Evolutionary conservation across 2,113 vertebrate species (phyloP), one percentile per base, ranked within the genome.

Genomic region (Stegastes partitus): DNA sequence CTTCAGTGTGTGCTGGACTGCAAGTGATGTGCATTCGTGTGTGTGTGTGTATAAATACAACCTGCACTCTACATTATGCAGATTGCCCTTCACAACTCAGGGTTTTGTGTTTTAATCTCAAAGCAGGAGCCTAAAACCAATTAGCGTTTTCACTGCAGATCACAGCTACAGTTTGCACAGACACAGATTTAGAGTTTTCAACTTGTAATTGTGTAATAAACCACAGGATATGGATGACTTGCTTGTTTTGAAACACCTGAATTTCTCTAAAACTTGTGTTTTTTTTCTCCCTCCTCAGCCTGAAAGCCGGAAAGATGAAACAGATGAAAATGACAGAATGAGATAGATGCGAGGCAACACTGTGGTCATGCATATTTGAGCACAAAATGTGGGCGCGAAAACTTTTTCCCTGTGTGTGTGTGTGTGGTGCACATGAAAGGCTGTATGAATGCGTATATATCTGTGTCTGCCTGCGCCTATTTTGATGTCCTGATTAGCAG

Each of bases 401-500:
- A 59, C 22, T 42, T 50, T 53, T 68, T 14, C 34, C n/a, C 50
- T 37, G 70, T 63, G 56, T 34, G 21, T 49, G 25, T 70, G 57
- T 4, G 11, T 53, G 49, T 50, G 22, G 19, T 12, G 4, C 45
- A 70, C 72, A 74, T 75, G 26, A 68, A 77, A 77, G 70, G 6
- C 42, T 47, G 58, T 77, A 5, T 59, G 65, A 28, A 47, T 71
- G 53, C 54, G n/a, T 56, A 11, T 75, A 6, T 68, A 55, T 81
- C 18, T 73, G 31, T 68, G 51, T 74, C 57, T 70, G n/a, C 54
- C 22, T 14, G 50, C 63, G 66, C 68, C 28, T 76, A 64, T 85
- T 79, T 63, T 87, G 85, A 84, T 89, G 74, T 85, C 65, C 82
- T 88, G 86, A 90, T 91, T 89, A 91, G 68, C 47, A 14, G 64